Evolutionary conservation across 2,888 invertebrate genomes (phyloP).

Genomic region (Oligia latruncula): DNA sequence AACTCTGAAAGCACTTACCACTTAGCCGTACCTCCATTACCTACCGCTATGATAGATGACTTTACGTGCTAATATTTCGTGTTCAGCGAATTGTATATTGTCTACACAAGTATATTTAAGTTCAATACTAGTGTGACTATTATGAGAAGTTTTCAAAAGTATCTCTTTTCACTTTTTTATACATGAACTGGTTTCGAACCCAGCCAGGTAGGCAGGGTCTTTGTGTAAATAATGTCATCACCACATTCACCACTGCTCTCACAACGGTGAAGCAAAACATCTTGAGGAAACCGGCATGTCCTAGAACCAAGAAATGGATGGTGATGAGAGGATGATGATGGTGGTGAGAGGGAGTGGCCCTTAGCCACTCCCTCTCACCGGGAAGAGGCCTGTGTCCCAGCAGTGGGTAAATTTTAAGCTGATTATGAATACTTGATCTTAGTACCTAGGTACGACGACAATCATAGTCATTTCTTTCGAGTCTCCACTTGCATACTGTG

Average conservation of each 20-base stretch:
- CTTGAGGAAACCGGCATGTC: background rate
- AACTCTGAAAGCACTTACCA: constrained; percentile 64
- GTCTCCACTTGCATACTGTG: background rate
- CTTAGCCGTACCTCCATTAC: constrained; percentile 63
- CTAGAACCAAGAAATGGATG: no score
- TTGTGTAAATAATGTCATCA: background rate
- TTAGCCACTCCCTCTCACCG: background rate
- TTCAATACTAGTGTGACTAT: background rate
- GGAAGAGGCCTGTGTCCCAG: background rate
- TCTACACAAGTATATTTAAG: background rate
- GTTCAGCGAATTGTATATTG: constrained; percentile 20
- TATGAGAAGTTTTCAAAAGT: background rate
- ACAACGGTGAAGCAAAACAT: background rate
- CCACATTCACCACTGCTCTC: background rate
- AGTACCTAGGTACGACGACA: background rate
- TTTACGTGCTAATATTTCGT: constrained; percentile 29
- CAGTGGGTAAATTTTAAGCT: background rate
- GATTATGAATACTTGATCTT: no score
- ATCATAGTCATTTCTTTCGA: background rate
- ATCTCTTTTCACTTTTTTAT: background rate
- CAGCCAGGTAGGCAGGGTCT: background rate
- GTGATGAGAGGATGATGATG: no score
- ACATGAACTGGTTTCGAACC: background rate
- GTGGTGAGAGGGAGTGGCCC: no score
- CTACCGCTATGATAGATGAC: constrained; percentile 53